Conservation (phyloP, 2,113 vertebrate genomes). For the Poecilia latipinna region DNA sequence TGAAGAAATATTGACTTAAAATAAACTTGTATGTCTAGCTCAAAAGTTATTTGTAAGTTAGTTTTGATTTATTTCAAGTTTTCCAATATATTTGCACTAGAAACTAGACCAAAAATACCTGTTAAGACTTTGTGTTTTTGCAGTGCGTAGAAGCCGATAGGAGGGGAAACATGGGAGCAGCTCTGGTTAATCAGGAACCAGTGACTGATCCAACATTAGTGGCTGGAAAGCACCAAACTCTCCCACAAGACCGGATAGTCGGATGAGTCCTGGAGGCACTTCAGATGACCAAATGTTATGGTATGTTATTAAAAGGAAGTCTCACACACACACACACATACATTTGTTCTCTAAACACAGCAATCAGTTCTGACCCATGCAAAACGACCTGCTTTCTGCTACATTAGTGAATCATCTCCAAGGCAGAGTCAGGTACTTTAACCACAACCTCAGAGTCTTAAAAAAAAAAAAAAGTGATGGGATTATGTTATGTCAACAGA, state of each 20-base stretch:
- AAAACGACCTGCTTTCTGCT: neutral
- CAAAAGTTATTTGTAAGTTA: too few relatives aligned
- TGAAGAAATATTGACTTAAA: too few relatives aligned
- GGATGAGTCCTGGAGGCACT: conserved; percentile 44
- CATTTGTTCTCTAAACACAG: neutral
- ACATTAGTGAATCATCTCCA: neutral
- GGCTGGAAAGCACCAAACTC: conserved; percentile 65
- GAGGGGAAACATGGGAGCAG: conserved; percentile 20
- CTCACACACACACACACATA: conserved; percentile 18
- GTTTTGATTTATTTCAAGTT: too few relatives aligned
- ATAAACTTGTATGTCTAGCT: too few relatives aligned
- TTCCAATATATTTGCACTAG: too few relatives aligned
- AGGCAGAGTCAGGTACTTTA: neutral
- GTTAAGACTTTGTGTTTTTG: too few relatives aligned
- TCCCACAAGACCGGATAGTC: conserved; percentile 35
- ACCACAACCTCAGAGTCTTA: neutral
- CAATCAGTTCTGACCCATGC: neutral
- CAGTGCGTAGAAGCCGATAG: neutral
- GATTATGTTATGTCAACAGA: conserved; percentile 31
- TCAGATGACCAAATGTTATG: conserved; percentile 63
- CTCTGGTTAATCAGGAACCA: conserved; percentile 47
- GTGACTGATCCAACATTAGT: conserved; percentile 35
- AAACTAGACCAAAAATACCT: too few relatives aligned
- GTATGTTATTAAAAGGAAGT: conserved; percentile 56
- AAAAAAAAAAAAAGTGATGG: conserved; percentile 1